Evolutionary conservation across 2,888 invertebrate genomes (phyloP).

Genomic region (Coenonympha arcania): DNA sequence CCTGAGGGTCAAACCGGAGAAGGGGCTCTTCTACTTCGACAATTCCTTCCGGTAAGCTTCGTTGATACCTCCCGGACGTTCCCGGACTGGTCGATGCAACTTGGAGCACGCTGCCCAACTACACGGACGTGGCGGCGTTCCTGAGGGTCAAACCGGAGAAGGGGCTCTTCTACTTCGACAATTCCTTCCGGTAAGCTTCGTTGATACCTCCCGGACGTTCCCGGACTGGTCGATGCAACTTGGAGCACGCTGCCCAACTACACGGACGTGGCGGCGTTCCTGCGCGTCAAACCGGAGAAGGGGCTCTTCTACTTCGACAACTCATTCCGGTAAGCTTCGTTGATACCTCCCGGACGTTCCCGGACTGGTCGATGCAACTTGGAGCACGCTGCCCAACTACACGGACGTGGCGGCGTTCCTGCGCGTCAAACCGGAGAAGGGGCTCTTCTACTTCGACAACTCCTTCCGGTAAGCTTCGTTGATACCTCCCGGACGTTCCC

Average conservation of each 20-base stretch:
- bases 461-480: constrained; percentile 83
- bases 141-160: constrained; percentile 89
- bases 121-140: constrained; percentile 97
- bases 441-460: constrained; percentile 98
- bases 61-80: too few relatives aligned
- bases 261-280: constrained; percentile 95
- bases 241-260: constrained; percentile 98
- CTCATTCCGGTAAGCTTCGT: too few relatives aligned
- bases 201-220: too few relatives aligned
- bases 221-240: constrained; percentile 59
- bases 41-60: constrained; percentile 88
- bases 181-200: too few relatives aligned
- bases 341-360: too few relatives aligned
- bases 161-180: constrained; percentile 97
- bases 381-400: constrained; percentile 97
- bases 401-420: constrained; percentile 97
- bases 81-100: too few relatives aligned
- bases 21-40: constrained; percentile 97
- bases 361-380: constrained; percentile 74
- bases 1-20: constrained; percentile 88
- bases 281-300: constrained; percentile 89
- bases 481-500: too few relatives aligned
- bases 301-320: constrained; percentile 99
- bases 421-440: constrained; percentile 88
- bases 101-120: too few relatives aligned